A percentile compares a stretch with the other conserved stretches of the same genome.
phyloP scores from a whole-genome alignment of 1,140 invertebrate genomes.

The Drosophila seguyi region DNA sequence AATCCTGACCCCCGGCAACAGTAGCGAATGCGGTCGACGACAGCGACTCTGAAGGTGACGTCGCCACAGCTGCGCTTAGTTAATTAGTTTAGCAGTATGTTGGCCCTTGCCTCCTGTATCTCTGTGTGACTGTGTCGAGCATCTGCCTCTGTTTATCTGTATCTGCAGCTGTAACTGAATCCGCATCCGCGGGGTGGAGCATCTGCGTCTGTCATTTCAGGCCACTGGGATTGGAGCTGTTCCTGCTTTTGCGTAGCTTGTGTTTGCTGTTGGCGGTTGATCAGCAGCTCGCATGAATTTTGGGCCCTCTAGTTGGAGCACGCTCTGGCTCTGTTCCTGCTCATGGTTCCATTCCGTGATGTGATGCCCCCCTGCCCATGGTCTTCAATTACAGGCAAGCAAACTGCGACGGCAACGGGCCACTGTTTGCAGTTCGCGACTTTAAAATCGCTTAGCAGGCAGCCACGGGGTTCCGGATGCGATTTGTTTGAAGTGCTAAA shows the following conservation, averaged over 20 bases:
- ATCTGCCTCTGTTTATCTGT: conserved; percentile 16
- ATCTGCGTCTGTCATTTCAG: conserved; percentile 58
- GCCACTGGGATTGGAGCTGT: conserved; percentile 36
- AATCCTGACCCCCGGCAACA: conserved; percentile 63
- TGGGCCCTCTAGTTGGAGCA: conserved; percentile 1
- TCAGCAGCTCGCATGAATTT: conserved; percentile 48
- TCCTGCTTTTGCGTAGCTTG: conserved; percentile 39
- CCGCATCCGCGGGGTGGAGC: conserved; percentile 17
- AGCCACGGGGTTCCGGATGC: conserved; percentile 22
- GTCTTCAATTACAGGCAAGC: conserved; percentile 70
- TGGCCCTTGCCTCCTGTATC: conserved; percentile 21
- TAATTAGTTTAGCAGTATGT: conserved; percentile 80
- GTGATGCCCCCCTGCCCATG: conserved; percentile 10
- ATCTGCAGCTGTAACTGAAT: conserved; percentile 15
- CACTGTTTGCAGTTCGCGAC: conserved; percentile 40
- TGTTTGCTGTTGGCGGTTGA: conserved; percentile 72
- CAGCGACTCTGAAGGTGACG: conserved; percentile 46
- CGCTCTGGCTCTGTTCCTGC: not conserved
- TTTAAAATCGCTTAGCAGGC: conserved; percentile 67
- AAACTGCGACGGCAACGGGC: conserved; percentile 40
- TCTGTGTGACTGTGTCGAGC: conserved; percentile 6
- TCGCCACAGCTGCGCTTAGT: conserved; percentile 72
- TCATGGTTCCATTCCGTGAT: conserved; percentile 8
- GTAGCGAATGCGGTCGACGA: conserved; percentile 49
- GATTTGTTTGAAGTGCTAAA: conserved; percentile 49